These are phyloP conservation scores for Rhabdornis inornatus DNA, from an alignment of 2,113 vertebrate species.

Conservation along the genomic window DNA sequence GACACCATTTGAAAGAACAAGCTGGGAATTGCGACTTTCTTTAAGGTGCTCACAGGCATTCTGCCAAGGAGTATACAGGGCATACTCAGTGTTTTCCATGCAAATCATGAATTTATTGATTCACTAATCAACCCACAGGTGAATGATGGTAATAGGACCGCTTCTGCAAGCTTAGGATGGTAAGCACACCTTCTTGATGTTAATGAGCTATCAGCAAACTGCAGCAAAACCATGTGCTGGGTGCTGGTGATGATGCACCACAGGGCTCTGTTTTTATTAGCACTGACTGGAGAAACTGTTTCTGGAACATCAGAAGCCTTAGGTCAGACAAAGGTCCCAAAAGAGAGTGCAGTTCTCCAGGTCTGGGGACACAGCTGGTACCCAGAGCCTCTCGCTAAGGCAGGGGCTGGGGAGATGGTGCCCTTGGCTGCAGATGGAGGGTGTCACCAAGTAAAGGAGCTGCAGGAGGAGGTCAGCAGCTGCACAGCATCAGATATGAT, in stretches of 20 bases:
- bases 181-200: neutral
- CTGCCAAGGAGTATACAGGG: neutral
- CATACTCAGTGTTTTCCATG: neutral
- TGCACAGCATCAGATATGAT: neutral
- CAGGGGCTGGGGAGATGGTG: neutral
- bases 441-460: neutral
- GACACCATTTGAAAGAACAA: neutral
- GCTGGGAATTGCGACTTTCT: neutral
- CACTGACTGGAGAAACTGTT: neutral
- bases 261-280: fast-evolving
- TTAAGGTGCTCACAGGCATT: neutral
- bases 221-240: neutral
- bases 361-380: neutral
- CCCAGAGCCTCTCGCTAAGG: fast-evolving
- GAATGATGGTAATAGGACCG: neutral
- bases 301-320: neutral
- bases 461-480: neutral
- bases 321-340: neutral
- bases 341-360: neutral
- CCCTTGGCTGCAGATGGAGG: neutral
- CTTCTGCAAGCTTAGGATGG: neutral
- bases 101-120: slow-evolving; percentile 30
- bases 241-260: neutral
- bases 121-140: neutral
- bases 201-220: neutral